Conservation (phyloP, 2,888 invertebrate species). For the Parascotia fuliginaria region DNA sequence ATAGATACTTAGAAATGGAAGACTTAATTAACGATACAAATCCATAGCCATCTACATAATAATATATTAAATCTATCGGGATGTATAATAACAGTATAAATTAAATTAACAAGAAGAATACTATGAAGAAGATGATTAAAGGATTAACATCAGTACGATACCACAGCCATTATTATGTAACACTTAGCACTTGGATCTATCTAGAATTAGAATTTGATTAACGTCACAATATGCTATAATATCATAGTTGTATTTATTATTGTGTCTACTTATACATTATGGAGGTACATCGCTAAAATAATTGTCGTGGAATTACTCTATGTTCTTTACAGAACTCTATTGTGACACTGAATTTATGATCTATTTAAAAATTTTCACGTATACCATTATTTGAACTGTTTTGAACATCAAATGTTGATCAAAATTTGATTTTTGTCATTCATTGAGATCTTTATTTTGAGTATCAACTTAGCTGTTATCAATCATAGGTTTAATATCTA, state of each 20-base stretch:
- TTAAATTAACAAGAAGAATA: constrained; percentile 60
- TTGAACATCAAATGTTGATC: constrained; percentile 22
- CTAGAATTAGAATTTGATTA: constrained; percentile 65
- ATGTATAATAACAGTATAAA: constrained; percentile 58
- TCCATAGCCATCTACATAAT: constrained; percentile 69
- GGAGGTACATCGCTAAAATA: constrained; percentile 45
- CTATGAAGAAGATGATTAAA: constrained; percentile 67
- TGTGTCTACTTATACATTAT: constrained; percentile 45
- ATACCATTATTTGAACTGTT: constrained; percentile 62
- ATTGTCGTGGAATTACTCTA: constrained; percentile 43
- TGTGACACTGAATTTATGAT: constrained; percentile 32
- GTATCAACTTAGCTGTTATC: background rate
- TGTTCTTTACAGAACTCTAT: constrained; percentile 28
- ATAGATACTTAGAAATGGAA: constrained; percentile 78
- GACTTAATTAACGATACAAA: constrained; percentile 80
- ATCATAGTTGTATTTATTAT: constrained; percentile 51
- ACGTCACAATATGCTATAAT: constrained; percentile 45
- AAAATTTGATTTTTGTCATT: constrained; percentile 9
- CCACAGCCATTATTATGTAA: constrained; percentile 83
- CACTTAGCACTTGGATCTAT: constrained; percentile 78
- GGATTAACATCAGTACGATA: constrained; percentile 80
- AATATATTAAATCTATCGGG: constrained; percentile 60
- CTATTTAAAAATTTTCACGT: constrained; percentile 49
- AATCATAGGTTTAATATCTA: background rate
- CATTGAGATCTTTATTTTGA: background rate